Base-by-base conservation (phyloP, 2,888 invertebrate genomes). In the Drosophila mulleri region DNA sequence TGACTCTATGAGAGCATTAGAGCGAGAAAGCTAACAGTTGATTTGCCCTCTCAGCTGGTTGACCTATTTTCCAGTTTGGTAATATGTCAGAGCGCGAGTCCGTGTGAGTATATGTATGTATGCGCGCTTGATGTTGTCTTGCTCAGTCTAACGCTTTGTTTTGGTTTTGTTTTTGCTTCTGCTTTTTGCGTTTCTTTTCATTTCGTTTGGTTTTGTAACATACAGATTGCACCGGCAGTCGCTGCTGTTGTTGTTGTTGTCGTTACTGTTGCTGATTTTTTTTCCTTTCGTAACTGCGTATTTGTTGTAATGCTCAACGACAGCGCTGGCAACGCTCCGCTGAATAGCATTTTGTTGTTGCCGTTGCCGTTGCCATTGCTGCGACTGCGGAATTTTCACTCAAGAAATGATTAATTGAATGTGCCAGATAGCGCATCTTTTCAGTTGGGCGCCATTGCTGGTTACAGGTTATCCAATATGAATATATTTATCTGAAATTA, bases 61-160 rank as follows among this genome's bases (percentile, higher is more conserved):
- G 90, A 90, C 89, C 89, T 86, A 89, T 88, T 89, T 90, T 90
- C 78, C 88, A 85, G 81, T 82, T 85, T 80, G 67, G 76, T 82
- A 77, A 77, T 79, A 65, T 69, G 71, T 68, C 72, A 69, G 66
- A 70, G 68, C 61, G 64, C 48, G 64, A 35, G 54, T 42, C 14
- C 52, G 56, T 64, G 39, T 58, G 45, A 56, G 50, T 58, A 54
- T 48, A 52, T 45, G n/a, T 23, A 23, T 23, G 3, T 65, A 32
- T 57, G 64, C 57, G 64, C 64, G 69, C 58, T 64, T 78, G 53
- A 63, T 66, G 80, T 65, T 85, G 65, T 67, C 81, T 78, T 76
- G 53, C 73, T 78, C 70, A 58, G 67, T 83, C 83, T 85, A 86
- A 85, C 67, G 81, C 81, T 83, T 86, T 88, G 88, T 84, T 88